Conservation (phyloP, 2,113 vertebrate species). For the Gavialis gangeticus region DNA sequence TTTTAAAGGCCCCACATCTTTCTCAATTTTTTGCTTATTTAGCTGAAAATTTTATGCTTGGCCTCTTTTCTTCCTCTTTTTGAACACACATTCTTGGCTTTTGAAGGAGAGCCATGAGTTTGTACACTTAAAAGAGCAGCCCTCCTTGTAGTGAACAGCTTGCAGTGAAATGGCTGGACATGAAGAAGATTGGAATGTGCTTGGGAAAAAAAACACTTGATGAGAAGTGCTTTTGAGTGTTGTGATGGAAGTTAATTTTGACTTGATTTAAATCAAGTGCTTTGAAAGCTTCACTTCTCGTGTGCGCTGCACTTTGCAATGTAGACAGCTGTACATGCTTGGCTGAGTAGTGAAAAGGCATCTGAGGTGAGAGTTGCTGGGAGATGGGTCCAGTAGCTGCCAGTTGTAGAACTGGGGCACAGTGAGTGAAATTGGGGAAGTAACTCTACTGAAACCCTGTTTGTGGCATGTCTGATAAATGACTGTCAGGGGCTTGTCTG, state of each 20-base stretch:
- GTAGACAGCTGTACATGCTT: rapidly evolving
- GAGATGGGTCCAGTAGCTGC: neutral
- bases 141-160: neutral
- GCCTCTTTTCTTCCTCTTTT: neutral
- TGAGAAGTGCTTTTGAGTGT: neutral
- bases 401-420: neutral
- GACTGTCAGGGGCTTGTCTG: neutral
- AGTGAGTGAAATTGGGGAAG: neutral
- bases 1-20: neutral
- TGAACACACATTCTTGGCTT: neutral
- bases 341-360: neutral
- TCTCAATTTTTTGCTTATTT: neutral
- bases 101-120: neutral
- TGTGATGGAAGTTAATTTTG: rapidly evolving
- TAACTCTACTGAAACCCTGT: neutral
- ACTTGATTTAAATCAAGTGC: rapidly evolving
- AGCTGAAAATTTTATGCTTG: neutral
- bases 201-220: rapidly evolving
- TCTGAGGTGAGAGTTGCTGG: neutral
- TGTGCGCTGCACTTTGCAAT: no score
- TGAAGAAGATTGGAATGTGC: neutral
- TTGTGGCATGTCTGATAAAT: neutral
- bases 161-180: neutral
- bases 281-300: neutral
- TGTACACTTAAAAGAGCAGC: rapidly evolving